These are phyloP conservation scores for Acholoe squamosa DNA, from an alignment of 2,888 invertebrate genomes.

Conservation along the genomic window DNA sequence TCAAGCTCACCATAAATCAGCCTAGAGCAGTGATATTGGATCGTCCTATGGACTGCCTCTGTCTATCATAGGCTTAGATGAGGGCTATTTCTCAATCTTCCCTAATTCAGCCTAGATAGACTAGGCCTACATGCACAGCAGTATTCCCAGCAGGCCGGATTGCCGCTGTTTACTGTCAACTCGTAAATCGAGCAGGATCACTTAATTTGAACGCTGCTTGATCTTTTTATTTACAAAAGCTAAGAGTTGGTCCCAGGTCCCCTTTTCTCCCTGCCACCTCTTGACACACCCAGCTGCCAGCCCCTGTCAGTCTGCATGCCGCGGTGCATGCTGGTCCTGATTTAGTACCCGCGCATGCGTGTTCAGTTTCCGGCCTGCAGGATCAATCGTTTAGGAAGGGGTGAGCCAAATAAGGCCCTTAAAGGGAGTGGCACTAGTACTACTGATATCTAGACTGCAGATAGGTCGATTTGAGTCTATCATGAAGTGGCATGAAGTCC, in stretches of 20 bases:
- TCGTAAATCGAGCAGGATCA: constrained; percentile 17
- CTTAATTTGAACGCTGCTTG: constrained; percentile 19
- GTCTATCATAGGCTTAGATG: background rate
- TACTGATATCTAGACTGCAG: too few species aligned
- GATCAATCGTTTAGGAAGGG: background rate
- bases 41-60: background rate
- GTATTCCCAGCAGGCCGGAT: background rate
- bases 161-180: background rate
- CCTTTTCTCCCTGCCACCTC: too few species aligned
- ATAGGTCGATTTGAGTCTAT: too few species aligned
- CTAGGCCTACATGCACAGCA: too few species aligned
- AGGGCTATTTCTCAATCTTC: too few species aligned
- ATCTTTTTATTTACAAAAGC: constrained; percentile 27
- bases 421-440: too few species aligned
- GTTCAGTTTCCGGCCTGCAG: background rate
- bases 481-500: too few species aligned
- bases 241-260: background rate
- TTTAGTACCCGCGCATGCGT: constrained; percentile 24
- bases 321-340: background rate
- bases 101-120: too few species aligned
- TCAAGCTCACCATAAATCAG: background rate
- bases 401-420: too few species aligned
- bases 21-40: background rate
- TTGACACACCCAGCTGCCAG: too few species aligned
- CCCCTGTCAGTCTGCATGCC: background rate